Evolutionary conservation across 2,113 vertebrate genomes (phyloP).

Genomic region (Oxyruncus cristatus): DNA sequence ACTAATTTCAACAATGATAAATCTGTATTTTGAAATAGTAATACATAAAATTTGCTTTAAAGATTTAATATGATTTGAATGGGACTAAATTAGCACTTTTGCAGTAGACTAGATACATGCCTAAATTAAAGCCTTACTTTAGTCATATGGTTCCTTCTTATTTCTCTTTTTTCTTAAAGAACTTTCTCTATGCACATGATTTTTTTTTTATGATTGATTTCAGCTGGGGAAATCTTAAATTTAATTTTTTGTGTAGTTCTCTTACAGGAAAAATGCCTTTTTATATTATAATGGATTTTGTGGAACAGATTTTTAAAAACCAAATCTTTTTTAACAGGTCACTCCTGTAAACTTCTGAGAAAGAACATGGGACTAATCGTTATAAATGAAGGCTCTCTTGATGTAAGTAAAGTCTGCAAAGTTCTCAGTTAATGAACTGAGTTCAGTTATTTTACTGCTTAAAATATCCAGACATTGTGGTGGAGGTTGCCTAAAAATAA

Average conservation of each 20-base stretch:
- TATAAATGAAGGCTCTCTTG: slow-evolving; percentile 93
- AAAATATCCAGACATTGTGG: neutral
- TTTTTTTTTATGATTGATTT: neutral
- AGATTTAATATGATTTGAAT: neutral
- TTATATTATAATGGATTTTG: neutral
- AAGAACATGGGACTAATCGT: slow-evolving; percentile 98
- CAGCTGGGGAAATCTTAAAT: neutral
- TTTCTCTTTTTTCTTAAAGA: neutral
- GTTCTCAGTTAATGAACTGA: neutral
- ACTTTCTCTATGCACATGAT: neutral
- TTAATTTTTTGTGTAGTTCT: neutral
- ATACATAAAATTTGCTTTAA: neutral
- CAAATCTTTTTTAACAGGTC: slow-evolving; percentile 76
- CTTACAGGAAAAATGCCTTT: neutral
- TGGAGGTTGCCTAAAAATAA: neutral
- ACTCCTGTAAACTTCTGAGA: slow-evolving; percentile 94
- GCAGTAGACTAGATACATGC: neutral
- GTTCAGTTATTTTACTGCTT: neutral
- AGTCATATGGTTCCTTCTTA: neutral
- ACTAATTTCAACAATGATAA: neutral
- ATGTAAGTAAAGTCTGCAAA: slow-evolving; percentile 83
- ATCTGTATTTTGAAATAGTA: neutral
- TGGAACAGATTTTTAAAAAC: neutral
- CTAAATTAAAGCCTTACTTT: neutral
- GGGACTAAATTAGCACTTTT: neutral